Evolutionary conservation across 2,888 invertebrate species (phyloP), one percentile per base, ranked within the genome.

Genomic region (Leptarthrus brevirostris): DNA sequence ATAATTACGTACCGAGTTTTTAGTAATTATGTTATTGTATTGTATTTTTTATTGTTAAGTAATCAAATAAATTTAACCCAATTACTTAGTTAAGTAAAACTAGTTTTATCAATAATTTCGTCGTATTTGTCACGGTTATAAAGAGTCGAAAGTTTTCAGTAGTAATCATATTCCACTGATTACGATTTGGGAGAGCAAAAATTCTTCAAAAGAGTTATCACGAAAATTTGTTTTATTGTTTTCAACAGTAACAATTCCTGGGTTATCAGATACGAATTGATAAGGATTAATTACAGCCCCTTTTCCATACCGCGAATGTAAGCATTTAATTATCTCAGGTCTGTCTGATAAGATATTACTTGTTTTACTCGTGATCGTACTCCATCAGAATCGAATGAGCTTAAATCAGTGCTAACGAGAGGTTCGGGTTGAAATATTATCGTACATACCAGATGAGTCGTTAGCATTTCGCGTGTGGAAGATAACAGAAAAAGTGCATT

Each of bases 221-320:
- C n/a, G n/a, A 40, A 40, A 40, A 40, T 6, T 6, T 12, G 8
- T 40, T 12, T 40, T 40, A 58, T 58, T 58, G 58, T 58, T 58
- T 58, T 10, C 36, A 12, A 34, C 58, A 58, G 36, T 58, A 58
- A 18, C 40, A 40, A 58, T 36, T 36, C 36, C 36, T 36, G 10
- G 34, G 58, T 58, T 58, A 58, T 40, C 40, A 40, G 40, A 12
- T 40, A 40, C n/a, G 18, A 58, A n/a, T 5, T 58, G 58, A 58
- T 58, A 58, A 58, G 58, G 36, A 10, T 58, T 58, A 58, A 58
- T 58, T 58, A 58, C 58, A 12, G 34, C 58, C 36, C 18, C 18
- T 18, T 36, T 36, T 18, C 18, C 20, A 1, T 18, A 12, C 2
- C 12, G 18, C 36, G 36, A 58, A 30, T 3, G 18, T 58, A 34